A percentile compares a stretch with the other conserved stretches of the same genome.
Conservation (phyloP, 2,888 invertebrate species). For the Busseola fusca region DNA sequence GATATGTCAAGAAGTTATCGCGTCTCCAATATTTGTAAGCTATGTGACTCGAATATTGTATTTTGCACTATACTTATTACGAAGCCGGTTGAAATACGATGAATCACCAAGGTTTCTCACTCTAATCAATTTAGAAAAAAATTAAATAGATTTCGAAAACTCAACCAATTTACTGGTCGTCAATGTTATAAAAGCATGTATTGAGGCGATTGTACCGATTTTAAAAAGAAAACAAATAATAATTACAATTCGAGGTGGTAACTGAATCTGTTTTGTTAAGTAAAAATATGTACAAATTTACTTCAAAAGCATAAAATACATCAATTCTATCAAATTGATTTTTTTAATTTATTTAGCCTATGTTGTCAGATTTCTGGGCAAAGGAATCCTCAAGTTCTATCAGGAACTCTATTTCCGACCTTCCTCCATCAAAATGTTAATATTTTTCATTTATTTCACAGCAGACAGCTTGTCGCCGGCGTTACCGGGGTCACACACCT, state of each 20-base stretch:
- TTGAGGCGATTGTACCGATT: too few relatives aligned
- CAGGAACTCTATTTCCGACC: not conserved
- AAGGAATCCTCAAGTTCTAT: not conserved
- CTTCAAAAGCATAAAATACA: not conserved
- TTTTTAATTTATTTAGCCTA: not conserved
- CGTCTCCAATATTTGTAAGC: not conserved
- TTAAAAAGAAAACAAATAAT: too few relatives aligned
- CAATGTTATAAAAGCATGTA: too few relatives aligned
- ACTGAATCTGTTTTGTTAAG: too few relatives aligned
- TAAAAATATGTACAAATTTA: too few relatives aligned
- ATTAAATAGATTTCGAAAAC: not conserved
- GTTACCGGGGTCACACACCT: slow-evolving; percentile 59
- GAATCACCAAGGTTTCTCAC: not conserved
- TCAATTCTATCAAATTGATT: not conserved
- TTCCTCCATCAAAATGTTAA: not conserved
- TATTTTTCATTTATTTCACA: slow-evolving; percentile 13
- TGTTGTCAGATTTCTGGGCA: not conserved
- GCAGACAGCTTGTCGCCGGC: slow-evolving; percentile 45
- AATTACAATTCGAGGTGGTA: too few relatives aligned
- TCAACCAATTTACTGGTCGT: not conserved
- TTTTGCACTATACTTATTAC: not conserved
- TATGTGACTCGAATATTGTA: not conserved
- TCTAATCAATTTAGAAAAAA: not conserved
- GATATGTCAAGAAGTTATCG: not conserved
- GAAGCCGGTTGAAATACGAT: not conserved